Evolutionary conservation across 2,113 vertebrate genomes (phyloP), one percentile per base, ranked within the genome.

Genomic region (Promerops cafer): DNA sequence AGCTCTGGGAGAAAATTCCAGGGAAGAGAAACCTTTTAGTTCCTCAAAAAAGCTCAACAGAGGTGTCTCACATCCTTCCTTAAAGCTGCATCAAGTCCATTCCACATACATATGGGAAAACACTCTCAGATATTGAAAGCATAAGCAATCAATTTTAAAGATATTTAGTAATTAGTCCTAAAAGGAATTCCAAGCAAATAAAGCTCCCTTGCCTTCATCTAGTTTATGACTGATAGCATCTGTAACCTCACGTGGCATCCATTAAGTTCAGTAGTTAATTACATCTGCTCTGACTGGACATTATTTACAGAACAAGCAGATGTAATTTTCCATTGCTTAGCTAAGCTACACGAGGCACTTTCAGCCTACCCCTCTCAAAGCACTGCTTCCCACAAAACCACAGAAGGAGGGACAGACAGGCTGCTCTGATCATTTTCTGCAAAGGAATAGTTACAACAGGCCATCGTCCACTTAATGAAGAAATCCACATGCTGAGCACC

Each of bases 121-220:
- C 92, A 97, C 94, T 95, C 87, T 89, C 91, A 94, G 87, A 95
- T 94, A 94, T 92, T 96, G 96, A 95, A 97, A 96, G 92, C 87
- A 83, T 40, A 95, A 80, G 89, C 89, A 91, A 96, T 97, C 96
- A 89, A 96, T 96, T 96, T 92, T 93, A 89, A 96, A 94, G 94
- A 91, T 94, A 92, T 84, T 92, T 90, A 92, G 93, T 93, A 96
- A 95, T 96, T 96, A 94, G 83, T 66, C 75, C 91, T 97, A 94
- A 97, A 96, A 96, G 94, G 95, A 91, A 94, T 96, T 95, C 89
- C 91, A 94, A 92, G 82, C 50, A 47, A 68, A 95, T 86, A 93
- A 88, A 90, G 70, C 93, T 85, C 89, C 81, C 74, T 89, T 93
- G 65, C 94, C 94, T 94, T 96, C 91, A 95, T 87, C 75, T 79